Base-by-base conservation (phyloP, 1,140 invertebrate genomes). In the Meloidogyne chitwoodi region DNA sequence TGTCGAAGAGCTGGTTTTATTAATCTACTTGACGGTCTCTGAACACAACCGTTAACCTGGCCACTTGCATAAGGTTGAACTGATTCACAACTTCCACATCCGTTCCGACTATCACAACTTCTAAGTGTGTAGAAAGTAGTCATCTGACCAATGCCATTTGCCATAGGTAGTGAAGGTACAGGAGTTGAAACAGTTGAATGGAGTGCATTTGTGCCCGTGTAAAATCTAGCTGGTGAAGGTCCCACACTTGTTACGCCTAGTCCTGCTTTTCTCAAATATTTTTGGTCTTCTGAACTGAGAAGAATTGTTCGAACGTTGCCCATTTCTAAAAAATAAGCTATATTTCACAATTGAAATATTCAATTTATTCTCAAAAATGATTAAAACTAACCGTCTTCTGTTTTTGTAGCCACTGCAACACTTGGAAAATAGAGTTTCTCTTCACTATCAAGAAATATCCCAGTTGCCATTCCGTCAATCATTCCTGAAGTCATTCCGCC, bases 231-330 rank as follows among this genome's bases (percentile, higher is more conserved):
- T 10, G 68, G 68, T 44, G 44, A 70, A 29, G 68, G 38, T 29
- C 44, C 24, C 8, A 70, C 38, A 44, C 61, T 22, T 1, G 19
- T 19, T 27, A 44, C 29, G 19, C 26, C 38, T 44, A 56, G 22
- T 44, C 38, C 29, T 0, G 38, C 14, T 14, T 16, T n/a, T n/a
- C n/a, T 38, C 24, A 69, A 69, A 69, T 31, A 19, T 19, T 41
- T 70, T 41, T 48, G 68, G 3, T 44, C 29, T 8, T 81, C 72
- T 22, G 72, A 27, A 44, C 76, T 78, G 4, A 83, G 81, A 12
- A 83, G 70, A 41, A 83, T 68, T n/a, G 79, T 80, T 38, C 75
- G 77, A 29, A 83, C 75, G 14, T 74, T 44, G 19, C 75, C 65
- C 38, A 74, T 48, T 27, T 77, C 76, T 77, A 11, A 75, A 75